phyloP scores from a whole-genome alignment of 2,797 vertebrate species.

The Chiroxiphia lanceolata region DNA sequence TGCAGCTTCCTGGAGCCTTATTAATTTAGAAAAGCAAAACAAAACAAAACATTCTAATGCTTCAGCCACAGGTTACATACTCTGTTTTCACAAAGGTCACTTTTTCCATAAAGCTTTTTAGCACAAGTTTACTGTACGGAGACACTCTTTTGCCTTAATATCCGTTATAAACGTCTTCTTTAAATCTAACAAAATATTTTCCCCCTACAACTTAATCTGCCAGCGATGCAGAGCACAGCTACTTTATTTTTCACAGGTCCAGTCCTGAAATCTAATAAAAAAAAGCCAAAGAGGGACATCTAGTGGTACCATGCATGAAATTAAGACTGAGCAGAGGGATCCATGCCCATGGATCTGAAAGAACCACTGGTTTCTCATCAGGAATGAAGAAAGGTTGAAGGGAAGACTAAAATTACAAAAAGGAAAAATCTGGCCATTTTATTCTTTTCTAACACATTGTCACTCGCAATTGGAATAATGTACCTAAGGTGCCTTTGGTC shows the following conservation, averaged over 20 bases:
- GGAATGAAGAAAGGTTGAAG: neutral
- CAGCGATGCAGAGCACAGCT: neutral
- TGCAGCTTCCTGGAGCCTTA: neutral
- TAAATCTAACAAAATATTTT: constrained; percentile 1
- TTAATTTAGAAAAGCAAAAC: neutral
- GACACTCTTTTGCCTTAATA: neutral
- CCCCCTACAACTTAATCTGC: neutral
- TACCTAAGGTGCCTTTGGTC: neutral
- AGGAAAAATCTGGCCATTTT: neutral
- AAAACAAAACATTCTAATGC: neutral
- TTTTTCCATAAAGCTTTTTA: constrained; percentile 5
- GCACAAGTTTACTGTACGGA: neutral
- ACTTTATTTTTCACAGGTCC: neutral
- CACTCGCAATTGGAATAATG: neutral
- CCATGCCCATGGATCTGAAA: neutral
- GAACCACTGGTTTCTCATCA: neutral
- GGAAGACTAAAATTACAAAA: neutral
- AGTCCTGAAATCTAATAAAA: constrained; percentile 46
- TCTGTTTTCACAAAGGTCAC: neutral
- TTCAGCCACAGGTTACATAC: neutral
- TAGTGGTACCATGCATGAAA: constrained; percentile 68
- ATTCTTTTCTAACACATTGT: neutral
- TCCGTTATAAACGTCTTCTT: constrained; percentile 2
- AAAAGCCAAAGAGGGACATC: constrained; percentile 80
- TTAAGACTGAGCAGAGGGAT: neutral